Evolutionary conservation across 2,797 vertebrate genomes (phyloP).

Genomic region (Pygocentrus nattereri): DNA sequence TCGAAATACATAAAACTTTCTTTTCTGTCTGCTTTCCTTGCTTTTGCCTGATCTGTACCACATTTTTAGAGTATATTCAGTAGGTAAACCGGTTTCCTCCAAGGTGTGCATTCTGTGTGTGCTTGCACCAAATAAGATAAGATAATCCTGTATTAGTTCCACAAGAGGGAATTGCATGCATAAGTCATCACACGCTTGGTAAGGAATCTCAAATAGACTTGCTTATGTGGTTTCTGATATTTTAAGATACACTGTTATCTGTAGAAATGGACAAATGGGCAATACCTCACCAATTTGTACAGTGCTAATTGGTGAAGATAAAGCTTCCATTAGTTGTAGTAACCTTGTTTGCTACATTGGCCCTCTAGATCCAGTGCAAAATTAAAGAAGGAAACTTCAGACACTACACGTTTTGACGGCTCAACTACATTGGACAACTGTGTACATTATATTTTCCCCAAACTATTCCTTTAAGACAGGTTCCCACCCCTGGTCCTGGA

Average conservation of each 20-base stretch:
- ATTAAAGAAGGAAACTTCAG: not conserved
- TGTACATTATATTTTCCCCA: not conserved
- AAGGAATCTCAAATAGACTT: not conserved
- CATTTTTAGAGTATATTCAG: no score
- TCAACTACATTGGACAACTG: not conserved
- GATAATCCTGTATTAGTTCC: no score
- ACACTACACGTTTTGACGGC: not conserved
- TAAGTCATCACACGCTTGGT: not conserved
- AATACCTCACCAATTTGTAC: no score
- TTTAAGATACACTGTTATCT: not conserved
- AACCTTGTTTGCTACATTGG: no score
- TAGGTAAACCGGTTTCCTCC: no score
- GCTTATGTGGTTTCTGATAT: not conserved
- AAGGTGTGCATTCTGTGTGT: no score
- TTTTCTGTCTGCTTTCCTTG: no score
- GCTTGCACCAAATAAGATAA: no score
- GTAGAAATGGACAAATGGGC: not conserved
- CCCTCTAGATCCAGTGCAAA: not conserved
- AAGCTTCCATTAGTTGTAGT: not conserved
- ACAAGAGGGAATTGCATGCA: not conserved
- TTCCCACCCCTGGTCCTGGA: no score
- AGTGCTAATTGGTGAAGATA: not conserved
- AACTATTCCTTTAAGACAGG: not conserved
- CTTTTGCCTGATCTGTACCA: no score
- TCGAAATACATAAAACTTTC: no score